Conservation (phyloP, 2,888 invertebrate genomes). For the Onchidella celtica region DNA sequence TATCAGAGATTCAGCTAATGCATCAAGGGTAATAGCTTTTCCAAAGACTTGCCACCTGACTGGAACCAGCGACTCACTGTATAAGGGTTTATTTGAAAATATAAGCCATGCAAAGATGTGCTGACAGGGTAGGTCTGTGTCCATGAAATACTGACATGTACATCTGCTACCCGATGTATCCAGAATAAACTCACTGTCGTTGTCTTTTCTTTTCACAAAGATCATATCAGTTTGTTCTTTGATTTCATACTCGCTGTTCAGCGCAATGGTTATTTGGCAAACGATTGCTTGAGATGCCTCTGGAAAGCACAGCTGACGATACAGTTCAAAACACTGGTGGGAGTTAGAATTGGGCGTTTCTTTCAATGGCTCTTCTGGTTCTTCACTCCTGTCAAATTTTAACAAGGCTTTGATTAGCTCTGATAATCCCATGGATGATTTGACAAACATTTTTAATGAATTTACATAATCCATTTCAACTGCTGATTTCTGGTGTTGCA, state of each 20-base stretch:
- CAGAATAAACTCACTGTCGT: slow-evolving; percentile 35
- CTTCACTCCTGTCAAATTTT: slow-evolving; percentile 17
- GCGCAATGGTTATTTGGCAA: slow-evolving; percentile 38
- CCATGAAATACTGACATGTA: slow-evolving; percentile 35
- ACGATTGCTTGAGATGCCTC: slow-evolving; percentile 22
- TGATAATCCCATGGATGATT: slow-evolving; percentile 12
- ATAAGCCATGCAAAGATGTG: slow-evolving; percentile 47
- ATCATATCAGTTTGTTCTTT: slow-evolving; percentile 37
- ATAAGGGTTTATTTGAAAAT: slow-evolving; percentile 9
- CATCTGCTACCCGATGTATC: slow-evolving; percentile 37
- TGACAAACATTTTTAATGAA: slow-evolving; percentile 29
- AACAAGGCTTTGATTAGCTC: slow-evolving; percentile 34
- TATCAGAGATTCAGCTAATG: slow-evolving; percentile 38
- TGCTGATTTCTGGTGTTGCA: slow-evolving; percentile 36
- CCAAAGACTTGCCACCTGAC: slow-evolving; percentile 42
- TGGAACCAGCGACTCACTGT: slow-evolving; percentile 37
- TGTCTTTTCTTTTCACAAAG: slow-evolving; percentile 40
- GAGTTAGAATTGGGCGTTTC: neutral
- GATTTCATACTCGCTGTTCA: slow-evolving; percentile 31
- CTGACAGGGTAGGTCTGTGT: slow-evolving; percentile 40
- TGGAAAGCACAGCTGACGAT: slow-evolving; percentile 34
- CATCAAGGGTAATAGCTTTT: slow-evolving; percentile 37
- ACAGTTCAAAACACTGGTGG: slow-evolving; percentile 31
- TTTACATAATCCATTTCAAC: slow-evolving; percentile 37
- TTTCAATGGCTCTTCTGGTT: neutral